Percentiles rank a stretch among this genome's conserved stretches.
Conservation (phyloP, 2,888 invertebrate genomes). For the Heliconius erato region DNA sequence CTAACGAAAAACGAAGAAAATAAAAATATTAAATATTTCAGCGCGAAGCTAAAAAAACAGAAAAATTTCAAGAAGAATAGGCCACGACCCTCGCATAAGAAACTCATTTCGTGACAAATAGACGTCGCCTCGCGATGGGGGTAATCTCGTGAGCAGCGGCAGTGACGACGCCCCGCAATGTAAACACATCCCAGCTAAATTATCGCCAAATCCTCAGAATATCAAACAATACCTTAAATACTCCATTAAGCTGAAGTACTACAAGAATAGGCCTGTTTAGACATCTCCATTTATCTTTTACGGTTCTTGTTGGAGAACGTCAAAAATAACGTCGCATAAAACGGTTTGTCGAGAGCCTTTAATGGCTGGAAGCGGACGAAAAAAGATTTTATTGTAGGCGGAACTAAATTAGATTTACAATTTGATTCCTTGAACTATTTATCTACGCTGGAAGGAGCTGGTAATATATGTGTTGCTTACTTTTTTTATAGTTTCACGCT, state of each 20-base stretch:
- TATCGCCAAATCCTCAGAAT: neutral
- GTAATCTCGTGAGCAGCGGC: constrained; percentile 30
- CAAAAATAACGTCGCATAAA: constrained; percentile 47
- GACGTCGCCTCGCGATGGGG: constrained; percentile 39
- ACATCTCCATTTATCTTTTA: constrained; percentile 44
- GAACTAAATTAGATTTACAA: constrained; percentile 38
- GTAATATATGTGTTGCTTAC: constrained; percentile 9
- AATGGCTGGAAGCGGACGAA: constrained; percentile 28
- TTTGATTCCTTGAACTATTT: constrained; percentile 17
- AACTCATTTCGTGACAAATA: constrained; percentile 54
- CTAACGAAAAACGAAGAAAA: no score
- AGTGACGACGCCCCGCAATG: constrained; percentile 12
- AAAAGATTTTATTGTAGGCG: constrained; percentile 36
- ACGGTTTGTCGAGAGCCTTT: constrained; percentile 34
- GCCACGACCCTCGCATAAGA: constrained; percentile 55
- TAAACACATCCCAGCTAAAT: constrained; percentile 15
- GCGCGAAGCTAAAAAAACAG: no score
- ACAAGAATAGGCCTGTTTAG: constrained; percentile 27
- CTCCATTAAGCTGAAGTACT: constrained; percentile 8
- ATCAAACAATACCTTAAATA: constrained; percentile 6
- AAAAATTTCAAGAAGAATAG: constrained; percentile 24
- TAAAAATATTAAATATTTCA: no score
- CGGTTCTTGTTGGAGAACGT: constrained; percentile 43
- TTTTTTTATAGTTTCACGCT: no score
- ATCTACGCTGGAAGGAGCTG: neutral